Conservation (phyloP, 2,113 vertebrate species). For the Lethenteron reissneri region DNA sequence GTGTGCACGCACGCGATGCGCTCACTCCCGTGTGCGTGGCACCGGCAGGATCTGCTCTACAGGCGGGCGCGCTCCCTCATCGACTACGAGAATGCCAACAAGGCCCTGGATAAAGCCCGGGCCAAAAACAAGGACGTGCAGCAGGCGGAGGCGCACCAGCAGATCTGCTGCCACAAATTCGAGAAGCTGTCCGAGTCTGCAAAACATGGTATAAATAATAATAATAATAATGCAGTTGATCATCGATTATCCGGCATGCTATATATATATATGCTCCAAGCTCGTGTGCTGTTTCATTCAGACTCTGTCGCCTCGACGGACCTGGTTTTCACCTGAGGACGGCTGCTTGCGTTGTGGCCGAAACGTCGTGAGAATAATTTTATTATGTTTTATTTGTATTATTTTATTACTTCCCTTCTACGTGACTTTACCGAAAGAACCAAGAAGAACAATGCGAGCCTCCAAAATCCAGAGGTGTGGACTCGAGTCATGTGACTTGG, state of each 20-base stretch:
- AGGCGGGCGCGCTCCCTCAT: slow-evolving; percentile 10
- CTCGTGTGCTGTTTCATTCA: no score
- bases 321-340: no score
- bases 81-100: slow-evolving; percentile 13
- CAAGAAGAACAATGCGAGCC: no score
- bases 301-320: no score
- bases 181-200: slow-evolving; percentile 11
- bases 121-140: slow-evolving; percentile 12
- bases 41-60: slow-evolving; percentile 13
- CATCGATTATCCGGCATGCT: not conserved
- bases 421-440: no score
- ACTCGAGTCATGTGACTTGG: no score
- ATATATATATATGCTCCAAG: no score
- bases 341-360: no score
- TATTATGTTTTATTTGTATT: no score
- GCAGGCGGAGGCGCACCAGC: slow-evolving; percentile 6
- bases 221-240: not conserved
- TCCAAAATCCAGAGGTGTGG: no score
- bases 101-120: slow-evolving; percentile 10
- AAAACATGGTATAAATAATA: slow-evolving; percentile 11
- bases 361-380: no score
- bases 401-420: no score
- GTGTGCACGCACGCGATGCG: not conserved
- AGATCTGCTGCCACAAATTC: slow-evolving; percentile 13
- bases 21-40: not conserved